These are phyloP conservation scores for Cnemophilus loriae DNA, from an alignment of 2,113 vertebrate genomes.

Conservation along the genomic window DNA sequence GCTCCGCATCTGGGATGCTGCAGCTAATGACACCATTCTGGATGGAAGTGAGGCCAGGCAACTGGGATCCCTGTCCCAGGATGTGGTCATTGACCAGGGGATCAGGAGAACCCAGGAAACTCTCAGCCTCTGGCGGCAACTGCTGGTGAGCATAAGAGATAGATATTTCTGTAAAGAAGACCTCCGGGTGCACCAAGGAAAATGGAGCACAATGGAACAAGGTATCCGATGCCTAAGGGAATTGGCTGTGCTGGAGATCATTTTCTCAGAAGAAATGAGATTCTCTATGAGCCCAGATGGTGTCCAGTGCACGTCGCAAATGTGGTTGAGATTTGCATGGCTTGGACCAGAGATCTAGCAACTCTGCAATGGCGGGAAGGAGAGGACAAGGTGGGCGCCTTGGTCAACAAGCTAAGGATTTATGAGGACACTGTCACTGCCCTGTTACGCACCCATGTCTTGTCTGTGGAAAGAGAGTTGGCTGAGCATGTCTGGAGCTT, in stretches of 20 bases:
- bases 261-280: too few relatives aligned
- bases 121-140: neutral
- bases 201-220: neutral
- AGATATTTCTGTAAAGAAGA: neutral
- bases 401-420: neutral
- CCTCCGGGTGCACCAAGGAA: neutral
- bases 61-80: too few relatives aligned
- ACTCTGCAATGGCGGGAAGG: neutral
- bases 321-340: too few relatives aligned
- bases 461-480: neutral
- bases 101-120: neutral
- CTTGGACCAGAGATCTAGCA: too few relatives aligned
- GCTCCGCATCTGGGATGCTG: too few relatives aligned
- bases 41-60: too few relatives aligned
- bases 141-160: neutral
- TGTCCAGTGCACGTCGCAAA: too few relatives aligned
- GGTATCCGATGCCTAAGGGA: neutral
- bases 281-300: too few relatives aligned
- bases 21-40: too few relatives aligned
- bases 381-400: neutral
- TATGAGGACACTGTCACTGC: too few relatives aligned
- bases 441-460: too few relatives aligned
- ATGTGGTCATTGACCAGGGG: neutral
- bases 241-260: neutral
- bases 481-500: neutral